Conservation (phyloP, 2,113 vertebrate species). For the Psephotus haematonotus region DNA sequence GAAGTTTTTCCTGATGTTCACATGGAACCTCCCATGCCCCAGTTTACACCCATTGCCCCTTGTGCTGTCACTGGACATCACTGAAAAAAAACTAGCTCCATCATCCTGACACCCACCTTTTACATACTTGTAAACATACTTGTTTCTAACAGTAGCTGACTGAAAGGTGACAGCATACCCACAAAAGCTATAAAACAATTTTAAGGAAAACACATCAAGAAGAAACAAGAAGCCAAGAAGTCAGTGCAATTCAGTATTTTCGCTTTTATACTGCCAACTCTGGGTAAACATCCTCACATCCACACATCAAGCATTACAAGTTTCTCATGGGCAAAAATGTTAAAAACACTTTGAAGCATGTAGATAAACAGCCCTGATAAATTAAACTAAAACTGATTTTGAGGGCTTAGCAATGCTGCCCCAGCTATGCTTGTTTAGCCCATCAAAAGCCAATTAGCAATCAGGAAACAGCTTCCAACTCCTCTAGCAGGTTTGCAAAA, state of each 20-base stretch:
- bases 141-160: background rate
- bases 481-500: background rate
- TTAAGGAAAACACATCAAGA: background rate
- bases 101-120: no score
- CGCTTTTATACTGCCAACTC: background rate
- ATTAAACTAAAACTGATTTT: background rate
- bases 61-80: no score
- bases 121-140: background rate
- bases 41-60: no score
- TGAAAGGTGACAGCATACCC: background rate
- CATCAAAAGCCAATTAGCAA: background rate
- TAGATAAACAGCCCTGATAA: background rate
- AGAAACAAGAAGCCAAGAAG: background rate
- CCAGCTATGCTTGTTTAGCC: background rate
- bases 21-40: no score
- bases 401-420: background rate
- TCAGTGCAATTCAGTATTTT: background rate
- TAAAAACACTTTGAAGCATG: background rate
- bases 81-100: no score
- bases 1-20: no score
- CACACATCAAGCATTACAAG: background rate
- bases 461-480: background rate
- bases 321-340: background rate
- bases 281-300: background rate
- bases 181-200: background rate